A percentile compares a stretch with the other conserved stretches of the same genome.
Conservation (phyloP, 2,113 vertebrate genomes). For the Osmerus eperlanus region DNA sequence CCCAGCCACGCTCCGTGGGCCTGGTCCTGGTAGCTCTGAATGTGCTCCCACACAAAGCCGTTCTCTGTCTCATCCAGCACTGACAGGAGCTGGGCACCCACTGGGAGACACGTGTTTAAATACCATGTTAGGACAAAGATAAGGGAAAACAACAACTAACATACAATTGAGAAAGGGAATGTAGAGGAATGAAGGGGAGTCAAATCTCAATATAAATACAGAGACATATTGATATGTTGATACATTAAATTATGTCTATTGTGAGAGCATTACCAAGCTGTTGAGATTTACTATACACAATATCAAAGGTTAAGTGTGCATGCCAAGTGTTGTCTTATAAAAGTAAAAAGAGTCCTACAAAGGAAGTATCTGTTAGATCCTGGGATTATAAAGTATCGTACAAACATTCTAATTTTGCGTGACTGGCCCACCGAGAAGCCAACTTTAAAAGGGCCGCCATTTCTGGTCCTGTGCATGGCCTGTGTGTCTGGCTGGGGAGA, state of each 20-base stretch:
- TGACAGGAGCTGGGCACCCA: slow-evolving; percentile 83
- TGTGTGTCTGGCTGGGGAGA: background rate
- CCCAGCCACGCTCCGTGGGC: slow-evolving; percentile 92
- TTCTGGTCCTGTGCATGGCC: background rate
- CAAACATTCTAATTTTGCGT: too few relatives aligned
- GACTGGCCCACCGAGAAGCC: too few relatives aligned
- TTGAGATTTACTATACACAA: background rate
- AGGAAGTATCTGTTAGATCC: too few relatives aligned
- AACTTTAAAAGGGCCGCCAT: too few relatives aligned
- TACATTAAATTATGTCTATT: too few relatives aligned
- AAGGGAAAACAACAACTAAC: background rate
- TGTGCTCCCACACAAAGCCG: slow-evolving; percentile 92
- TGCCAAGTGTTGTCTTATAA: too few relatives aligned
- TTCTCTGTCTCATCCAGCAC: slow-evolving; percentile 93
- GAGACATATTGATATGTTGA: too few relatives aligned
- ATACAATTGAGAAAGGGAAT: background rate
- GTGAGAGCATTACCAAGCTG: background rate
- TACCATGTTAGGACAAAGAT: background rate
- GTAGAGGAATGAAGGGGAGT: background rate
- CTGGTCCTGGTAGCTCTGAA: slow-evolving; percentile 81
- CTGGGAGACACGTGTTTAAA: slow-evolving; percentile 55
- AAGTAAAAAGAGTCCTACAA: too few relatives aligned
- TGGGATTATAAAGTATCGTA: too few relatives aligned
- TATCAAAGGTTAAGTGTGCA: too few relatives aligned
- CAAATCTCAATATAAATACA: too few relatives aligned